Evolutionary conservation across 2,797 vertebrate species (phyloP).

Genomic region (Manis javanica): DNA sequence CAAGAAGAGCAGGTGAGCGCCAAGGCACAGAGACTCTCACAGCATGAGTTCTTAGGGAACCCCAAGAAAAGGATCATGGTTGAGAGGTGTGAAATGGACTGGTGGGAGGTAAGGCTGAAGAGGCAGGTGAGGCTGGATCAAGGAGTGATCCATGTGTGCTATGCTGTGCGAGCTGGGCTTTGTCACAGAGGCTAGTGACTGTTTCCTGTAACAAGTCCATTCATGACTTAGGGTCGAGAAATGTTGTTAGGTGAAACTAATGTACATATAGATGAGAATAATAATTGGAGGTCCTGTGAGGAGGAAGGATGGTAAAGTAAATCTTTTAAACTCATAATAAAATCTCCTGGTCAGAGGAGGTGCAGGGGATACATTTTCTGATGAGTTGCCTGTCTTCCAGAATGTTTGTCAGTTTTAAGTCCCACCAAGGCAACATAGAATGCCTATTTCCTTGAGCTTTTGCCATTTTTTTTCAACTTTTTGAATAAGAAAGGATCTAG

Average conservation of each 20-base stretch:
- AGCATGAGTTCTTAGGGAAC: not conserved
- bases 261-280: not conserved
- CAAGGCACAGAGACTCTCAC: not conserved
- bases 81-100: not conserved
- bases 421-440: not conserved
- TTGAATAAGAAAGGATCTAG: not conserved
- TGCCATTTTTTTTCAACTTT: not conserved
- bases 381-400: not conserved
- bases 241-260: not conserved
- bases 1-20: not conserved
- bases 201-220: not conserved
- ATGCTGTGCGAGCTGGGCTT: not conserved
- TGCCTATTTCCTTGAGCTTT: not conserved
- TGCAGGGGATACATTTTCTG: not conserved
- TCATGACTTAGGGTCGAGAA: not conserved
- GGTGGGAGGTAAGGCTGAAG: not conserved
- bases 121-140: not conserved
- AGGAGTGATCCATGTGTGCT: not conserved
- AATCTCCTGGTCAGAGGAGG: not conserved
- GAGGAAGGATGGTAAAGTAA: not conserved
- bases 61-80: not conserved
- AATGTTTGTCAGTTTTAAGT: not conserved
- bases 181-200: not conserved
- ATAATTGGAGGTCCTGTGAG: not conserved
- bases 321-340: not conserved